Evolutionary conservation across 2,113 vertebrate species (phyloP), one percentile per base, ranked within the genome.

Genomic region (Calyptomena viridis): DNA sequence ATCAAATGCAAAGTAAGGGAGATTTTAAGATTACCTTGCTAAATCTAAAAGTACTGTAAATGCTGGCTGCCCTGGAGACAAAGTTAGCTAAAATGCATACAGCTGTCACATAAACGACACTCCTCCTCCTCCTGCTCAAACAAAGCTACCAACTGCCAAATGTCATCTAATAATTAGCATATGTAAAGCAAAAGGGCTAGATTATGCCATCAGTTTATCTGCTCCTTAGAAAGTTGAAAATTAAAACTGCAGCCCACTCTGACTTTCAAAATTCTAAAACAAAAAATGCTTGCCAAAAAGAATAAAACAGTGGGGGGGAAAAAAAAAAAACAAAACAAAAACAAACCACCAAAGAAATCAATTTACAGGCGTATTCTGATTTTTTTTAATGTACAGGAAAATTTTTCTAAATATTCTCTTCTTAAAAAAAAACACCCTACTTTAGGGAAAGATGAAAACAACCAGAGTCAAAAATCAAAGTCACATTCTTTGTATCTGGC

Each of bases 161-260:
- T 87, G 96, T 84, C 86, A 97, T 94, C 93, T 89, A 91, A 93
- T 74, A 95, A 98, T 98, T 98, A 98, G 96, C 98, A 98, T 97
- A 97, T 91, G 95, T 97, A 97, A 98, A 96, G 95, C 6, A 92
- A 97, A 97, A 98, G 56, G 58, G 77, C 60, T 84, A 95, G 93
- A 96, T 93, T 95, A 72, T 97, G 96, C 96, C 96, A 98, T 98
- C 97, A 97, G 94, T 90, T 97, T 96, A 95, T 95, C 58, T 84
- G 52, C 90, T 91, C 94, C 76, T 96, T 91, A 89, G 80, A 84
- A 86, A 90, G 86, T 59, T 97, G 95, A 94, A 98, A 49, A 92
- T 97, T 95, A 97, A 95, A 97, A 88, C 89, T 78, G 59, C 49
- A 96, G 87, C 68, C 79, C 69, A 91, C 46, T 94, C 27, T 71